Base-by-base conservation (phyloP, 1,140 invertebrate genomes). In the Triops cancriformis region DNA sequence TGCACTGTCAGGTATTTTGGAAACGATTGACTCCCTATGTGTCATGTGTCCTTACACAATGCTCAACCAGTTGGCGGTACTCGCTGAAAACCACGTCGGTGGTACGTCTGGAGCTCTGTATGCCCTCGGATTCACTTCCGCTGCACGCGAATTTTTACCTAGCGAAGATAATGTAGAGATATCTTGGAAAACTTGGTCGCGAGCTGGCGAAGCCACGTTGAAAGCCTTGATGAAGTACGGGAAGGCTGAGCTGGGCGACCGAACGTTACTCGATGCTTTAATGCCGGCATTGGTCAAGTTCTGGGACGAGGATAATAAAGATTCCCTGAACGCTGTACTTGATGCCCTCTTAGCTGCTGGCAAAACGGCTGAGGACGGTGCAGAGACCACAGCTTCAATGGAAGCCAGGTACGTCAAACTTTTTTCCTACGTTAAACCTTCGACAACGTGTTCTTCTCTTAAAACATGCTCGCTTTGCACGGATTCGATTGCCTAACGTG, bases 91-190 rank as follows among this genome's bases (percentile, higher is more conserved):
- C 37, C 83, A 85, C 78, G 92, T 92, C 89, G 91, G 91, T 6
- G 91, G 91, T 1, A 90, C 90, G 3, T 91, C 90, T 0, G 91
- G 91, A 3, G 91, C 89, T 3, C 83, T 92, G 1, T 92, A 92
- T 82, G 89, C 89, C 79, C 83, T 94, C 76, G 88, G 92, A 75
- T 88, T 94, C n/a, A 88, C 89, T 2, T 88, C 88, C 10, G 88
- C 89, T 12, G 87, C 88, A 0, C 82, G 83, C 31, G 82, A 85
- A 74, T 82, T 89, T 10, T 76, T 82, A 73, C 42, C 74, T 76
- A 78, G 73, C n/a, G 28, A 42, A 27, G 74, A 51, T 11, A 72
- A 80, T 18, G 42, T 51, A 37, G 81, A 79, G 78, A 72, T 77
- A 80, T 79, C 80, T 27, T 31, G 74, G 73, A 75, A 79, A 1